Evolutionary conservation across 2,888 invertebrate species (phyloP).

Genomic region (Pandemis corylana): DNA sequence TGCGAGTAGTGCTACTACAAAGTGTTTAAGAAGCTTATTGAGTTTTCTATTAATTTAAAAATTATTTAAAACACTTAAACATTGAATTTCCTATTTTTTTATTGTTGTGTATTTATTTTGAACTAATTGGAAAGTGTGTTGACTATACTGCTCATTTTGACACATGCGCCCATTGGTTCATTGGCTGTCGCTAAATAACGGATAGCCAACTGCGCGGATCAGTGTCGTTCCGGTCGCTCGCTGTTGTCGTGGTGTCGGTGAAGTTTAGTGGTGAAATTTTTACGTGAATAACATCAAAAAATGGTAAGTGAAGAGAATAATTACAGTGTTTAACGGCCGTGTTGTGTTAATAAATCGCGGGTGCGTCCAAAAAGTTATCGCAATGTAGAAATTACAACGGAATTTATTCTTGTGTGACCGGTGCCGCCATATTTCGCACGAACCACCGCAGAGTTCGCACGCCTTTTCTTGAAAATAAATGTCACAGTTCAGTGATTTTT

Average conservation of each 20-base stretch:
- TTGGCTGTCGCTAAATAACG: conserved; percentile 72
- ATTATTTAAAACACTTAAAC: conserved; percentile 23
- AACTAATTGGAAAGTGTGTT: conserved; percentile 58
- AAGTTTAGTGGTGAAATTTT: conserved; percentile 82
- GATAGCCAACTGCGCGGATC: conserved; percentile 78
- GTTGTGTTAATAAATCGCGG: conserved; percentile 60
- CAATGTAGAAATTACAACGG: conserved; percentile 65
- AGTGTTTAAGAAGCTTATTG: conserved; percentile 1
- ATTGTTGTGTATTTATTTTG: conserved; percentile 28
- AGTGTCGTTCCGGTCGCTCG: conserved; percentile 84
- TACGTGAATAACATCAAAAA: conserved; percentile 84
- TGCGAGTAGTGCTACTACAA: conserved; percentile 2
- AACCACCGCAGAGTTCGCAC: conserved; percentile 78
- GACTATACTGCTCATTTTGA: conserved; percentile 70
- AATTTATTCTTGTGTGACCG: conserved; percentile 70
- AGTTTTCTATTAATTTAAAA: conserved; percentile 9
- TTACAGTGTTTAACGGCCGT: conserved; percentile 67
- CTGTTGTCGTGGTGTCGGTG: conserved; percentile 82
- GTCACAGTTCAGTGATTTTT: conserved; percentile 82
- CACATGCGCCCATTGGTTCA: conserved; percentile 84
- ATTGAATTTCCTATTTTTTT: background rate
- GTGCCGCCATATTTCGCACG: conserved; percentile 85
- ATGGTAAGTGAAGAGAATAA: conserved; percentile 82
- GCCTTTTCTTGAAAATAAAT: conserved; percentile 78
- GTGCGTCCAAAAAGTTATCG: conserved; percentile 55